phyloP scores from a whole-genome alignment of 2,113 vertebrate species.

The Peromyscus californicus region DNA sequence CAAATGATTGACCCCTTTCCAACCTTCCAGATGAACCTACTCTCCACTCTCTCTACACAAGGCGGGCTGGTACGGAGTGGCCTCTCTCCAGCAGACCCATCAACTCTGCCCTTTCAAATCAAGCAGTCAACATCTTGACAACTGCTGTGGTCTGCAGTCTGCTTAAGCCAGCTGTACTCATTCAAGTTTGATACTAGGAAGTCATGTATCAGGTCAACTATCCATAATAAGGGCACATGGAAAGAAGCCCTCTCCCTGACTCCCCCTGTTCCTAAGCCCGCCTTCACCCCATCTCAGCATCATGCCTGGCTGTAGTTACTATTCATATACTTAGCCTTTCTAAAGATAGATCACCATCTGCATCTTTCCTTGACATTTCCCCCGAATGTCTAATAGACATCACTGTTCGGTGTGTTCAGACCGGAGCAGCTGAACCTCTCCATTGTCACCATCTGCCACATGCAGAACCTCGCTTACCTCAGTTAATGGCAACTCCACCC shows the following conservation, averaged over 20 bases:
- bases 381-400: not conserved
- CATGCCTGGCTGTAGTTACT: not conserved
- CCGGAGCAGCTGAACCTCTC: not conserved
- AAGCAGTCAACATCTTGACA: not conserved
- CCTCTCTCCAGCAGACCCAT: not conserved
- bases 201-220: not conserved
- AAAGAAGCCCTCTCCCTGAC: not conserved
- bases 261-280: not conserved
- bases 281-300: not conserved
- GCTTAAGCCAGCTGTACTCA: not conserved
- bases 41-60: not conserved
- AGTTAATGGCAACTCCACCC: too few relatives aligned
- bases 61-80: not conserved
- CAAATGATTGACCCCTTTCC: not conserved
- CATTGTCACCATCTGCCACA: not conserved
- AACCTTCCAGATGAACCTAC: not conserved
- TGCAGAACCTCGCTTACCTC: too few relatives aligned
- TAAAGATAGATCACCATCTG: not conserved
- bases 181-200: not conserved
- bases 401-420: not conserved
- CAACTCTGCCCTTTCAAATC: not conserved
- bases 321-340: not conserved
- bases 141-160: not conserved
- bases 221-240: not conserved
- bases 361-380: not conserved